A percentile compares a stretch with the other conserved stretches of the same genome.
These are phyloP conservation scores for Mycteria americana DNA, from an alignment of 2,797 vertebrate genomes.

Conservation along the genomic window DNA sequence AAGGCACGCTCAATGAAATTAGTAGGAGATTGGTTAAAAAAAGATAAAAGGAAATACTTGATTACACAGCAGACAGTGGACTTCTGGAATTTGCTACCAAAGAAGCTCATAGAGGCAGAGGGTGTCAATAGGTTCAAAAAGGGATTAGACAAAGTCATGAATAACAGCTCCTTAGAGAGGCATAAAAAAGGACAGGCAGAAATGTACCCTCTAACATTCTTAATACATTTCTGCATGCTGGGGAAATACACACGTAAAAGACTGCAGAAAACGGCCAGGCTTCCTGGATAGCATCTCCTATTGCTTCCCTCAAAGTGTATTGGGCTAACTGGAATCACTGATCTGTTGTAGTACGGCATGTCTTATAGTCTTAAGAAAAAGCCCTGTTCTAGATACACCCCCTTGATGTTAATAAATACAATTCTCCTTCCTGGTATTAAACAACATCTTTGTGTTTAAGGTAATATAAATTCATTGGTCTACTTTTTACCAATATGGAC, in stretches of 20 bases:
- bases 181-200: neutral
- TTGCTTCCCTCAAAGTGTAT: neutral
- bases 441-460: neutral
- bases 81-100: neutral
- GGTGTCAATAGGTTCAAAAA: neutral
- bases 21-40: neutral
- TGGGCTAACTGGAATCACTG: neutral
- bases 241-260: neutral
- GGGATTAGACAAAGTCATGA: neutral
- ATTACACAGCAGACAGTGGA: neutral
- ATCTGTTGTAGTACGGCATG: neutral
- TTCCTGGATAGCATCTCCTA: neutral
- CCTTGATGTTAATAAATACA: neutral
- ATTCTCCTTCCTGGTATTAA: neutral
- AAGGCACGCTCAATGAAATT: neutral
- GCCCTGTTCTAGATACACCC: neutral
- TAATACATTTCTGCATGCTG: neutral
- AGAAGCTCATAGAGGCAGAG: neutral
- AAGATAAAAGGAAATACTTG: neutral
- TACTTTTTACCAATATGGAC: neutral
- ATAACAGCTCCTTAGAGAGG: neutral
- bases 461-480: neutral
- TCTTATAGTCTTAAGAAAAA: neutral
- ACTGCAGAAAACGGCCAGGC: neutral
- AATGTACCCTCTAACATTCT: neutral